Evolutionary conservation across 2,797 vertebrate species (phyloP).

Genomic region (Sparus aurata): DNA sequence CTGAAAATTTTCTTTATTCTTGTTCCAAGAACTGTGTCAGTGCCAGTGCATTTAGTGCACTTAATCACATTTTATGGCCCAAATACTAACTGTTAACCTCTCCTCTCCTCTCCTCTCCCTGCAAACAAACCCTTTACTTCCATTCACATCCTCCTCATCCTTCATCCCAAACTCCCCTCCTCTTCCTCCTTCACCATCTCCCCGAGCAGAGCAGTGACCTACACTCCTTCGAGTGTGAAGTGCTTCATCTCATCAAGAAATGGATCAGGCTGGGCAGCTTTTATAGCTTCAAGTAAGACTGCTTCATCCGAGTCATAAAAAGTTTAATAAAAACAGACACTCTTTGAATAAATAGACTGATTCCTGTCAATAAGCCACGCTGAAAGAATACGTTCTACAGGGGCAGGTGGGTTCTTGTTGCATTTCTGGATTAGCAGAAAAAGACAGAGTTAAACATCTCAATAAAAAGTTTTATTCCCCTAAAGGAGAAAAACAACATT

Average conservation of each 20-base stretch:
- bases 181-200: not conserved
- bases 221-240: constrained; percentile 25
- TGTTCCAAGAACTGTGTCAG: constrained; percentile 2
- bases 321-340: not conserved
- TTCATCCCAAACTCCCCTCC: not conserved
- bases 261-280: constrained; percentile 10
- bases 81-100: not conserved
- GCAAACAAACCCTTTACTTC: constrained; percentile 12
- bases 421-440: not conserved
- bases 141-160: constrained; percentile 1
- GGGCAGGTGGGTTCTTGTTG: not conserved
- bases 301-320: constrained; percentile 10
- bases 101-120: constrained; percentile 2
- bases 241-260: constrained; percentile 44
- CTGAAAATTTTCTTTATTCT: not conserved
- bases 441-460: not conserved
- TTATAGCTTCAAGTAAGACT: constrained; percentile 20
- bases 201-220: constrained; percentile 25
- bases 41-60: constrained; percentile 13
- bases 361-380: not conserved
- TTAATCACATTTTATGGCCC: constrained; percentile 7
- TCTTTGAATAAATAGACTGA: not conserved
- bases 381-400: not conserved
- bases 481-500: not conserved
- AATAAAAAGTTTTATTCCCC: not conserved